Evolutionary conservation across 2,888 invertebrate genomes (phyloP).

Genomic region (Leptarthrus brevirostris): DNA sequence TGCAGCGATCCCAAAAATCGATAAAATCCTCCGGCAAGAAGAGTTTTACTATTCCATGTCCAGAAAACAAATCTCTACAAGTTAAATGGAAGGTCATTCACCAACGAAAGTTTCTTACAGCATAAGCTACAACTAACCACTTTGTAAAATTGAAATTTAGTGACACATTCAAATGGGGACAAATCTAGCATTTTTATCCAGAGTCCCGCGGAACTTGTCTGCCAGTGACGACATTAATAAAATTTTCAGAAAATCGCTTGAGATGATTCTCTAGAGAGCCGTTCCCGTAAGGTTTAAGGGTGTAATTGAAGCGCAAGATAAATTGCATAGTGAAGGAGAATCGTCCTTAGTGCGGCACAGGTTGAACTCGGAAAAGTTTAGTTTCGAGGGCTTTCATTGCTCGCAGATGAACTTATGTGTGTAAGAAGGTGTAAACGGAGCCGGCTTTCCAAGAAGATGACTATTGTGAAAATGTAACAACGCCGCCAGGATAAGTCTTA

Average conservation of each 20-base stretch:
- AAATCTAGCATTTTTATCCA: not conserved
- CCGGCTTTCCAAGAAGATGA: not conserved
- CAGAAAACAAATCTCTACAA: not conserved
- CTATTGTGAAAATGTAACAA: not conserved
- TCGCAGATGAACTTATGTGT: constrained; percentile 4
- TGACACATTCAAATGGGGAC: not conserved
- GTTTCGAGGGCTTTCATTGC: not conserved
- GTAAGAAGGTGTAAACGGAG: not conserved
- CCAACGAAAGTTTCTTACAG: not conserved
- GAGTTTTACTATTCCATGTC: not conserved
- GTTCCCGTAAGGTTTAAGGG: not conserved
- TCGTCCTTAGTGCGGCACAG: not conserved
- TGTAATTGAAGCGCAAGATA: not conserved
- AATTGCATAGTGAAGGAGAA: not conserved
- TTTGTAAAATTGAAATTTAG: constrained; percentile 1
- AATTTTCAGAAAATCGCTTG: constrained; percentile 1
- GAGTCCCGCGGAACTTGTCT: not conserved
- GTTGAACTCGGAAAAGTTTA: not conserved
- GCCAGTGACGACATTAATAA: not conserved
- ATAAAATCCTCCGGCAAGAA: not conserved
- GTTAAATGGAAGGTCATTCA: not conserved
- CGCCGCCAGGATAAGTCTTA: not conserved
- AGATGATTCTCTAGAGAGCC: not conserved
- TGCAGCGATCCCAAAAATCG: too few relatives aligned
- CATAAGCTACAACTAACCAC: not conserved